phyloP scores from a whole-genome alignment of 2,797 vertebrate genomes.

The Cetoscarus ocellatus region DNA sequence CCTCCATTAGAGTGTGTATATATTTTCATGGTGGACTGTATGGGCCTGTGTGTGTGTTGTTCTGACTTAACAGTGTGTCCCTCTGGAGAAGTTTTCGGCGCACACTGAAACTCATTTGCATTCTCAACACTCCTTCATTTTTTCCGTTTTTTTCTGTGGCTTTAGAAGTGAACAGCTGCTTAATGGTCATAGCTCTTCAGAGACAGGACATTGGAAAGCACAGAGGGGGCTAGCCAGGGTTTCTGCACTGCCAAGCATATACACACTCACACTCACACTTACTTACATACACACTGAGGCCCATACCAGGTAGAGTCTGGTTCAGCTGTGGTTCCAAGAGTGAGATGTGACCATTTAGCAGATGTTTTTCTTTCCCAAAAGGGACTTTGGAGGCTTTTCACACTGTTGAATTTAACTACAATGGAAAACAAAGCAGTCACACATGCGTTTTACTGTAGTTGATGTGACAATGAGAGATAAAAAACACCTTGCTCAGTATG shows the following conservation, averaged over 20 bases:
- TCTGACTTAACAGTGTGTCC: slow-evolving; percentile 75
- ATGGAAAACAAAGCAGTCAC: slow-evolving; percentile 71
- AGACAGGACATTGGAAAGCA: slow-evolving; percentile 80
- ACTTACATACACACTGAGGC: slow-evolving; percentile 27
- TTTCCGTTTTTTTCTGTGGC: slow-evolving; percentile 57
- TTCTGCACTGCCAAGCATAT: slow-evolving; percentile 60
- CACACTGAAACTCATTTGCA: slow-evolving; percentile 80
- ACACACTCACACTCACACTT: slow-evolving; percentile 12
- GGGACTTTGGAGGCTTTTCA: slow-evolving; percentile 74
- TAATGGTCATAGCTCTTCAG: slow-evolving; percentile 85
- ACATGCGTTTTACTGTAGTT: slow-evolving; percentile 46
- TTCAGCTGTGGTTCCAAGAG: slow-evolving; percentile 62
- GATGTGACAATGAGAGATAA: slow-evolving; percentile 56
- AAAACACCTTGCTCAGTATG: slow-evolving; percentile 26
- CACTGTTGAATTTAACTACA: slow-evolving; percentile 75
- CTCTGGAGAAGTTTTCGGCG: slow-evolving; percentile 72
- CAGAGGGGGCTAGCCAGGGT: slow-evolving; percentile 74
- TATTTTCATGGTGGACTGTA: slow-evolving; percentile 33
- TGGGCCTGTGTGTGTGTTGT: slow-evolving; percentile 36
- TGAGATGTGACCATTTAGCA: slow-evolving; percentile 79
- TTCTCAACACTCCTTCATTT: slow-evolving; percentile 72
- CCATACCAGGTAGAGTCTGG: slow-evolving; percentile 73
- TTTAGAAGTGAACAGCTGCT: slow-evolving; percentile 82
- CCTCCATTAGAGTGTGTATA: slow-evolving; percentile 13
- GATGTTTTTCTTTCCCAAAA: slow-evolving; percentile 77